Evolutionary conservation across 2,888 invertebrate genomes (phyloP).

Genomic region (Dynastes grantii): DNA sequence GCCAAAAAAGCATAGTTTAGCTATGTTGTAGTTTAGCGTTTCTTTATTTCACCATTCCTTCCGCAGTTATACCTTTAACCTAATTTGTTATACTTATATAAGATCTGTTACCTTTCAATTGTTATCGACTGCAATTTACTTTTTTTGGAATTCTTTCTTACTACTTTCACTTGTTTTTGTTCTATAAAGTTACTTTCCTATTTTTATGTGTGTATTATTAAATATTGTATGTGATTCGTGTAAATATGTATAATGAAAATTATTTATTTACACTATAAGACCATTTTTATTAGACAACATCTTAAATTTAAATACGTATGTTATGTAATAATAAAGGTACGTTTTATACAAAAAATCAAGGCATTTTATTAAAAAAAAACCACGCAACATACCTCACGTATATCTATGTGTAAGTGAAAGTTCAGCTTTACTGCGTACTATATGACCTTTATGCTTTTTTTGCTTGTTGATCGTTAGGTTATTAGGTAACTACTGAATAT

Average conservation of each 20-base stretch:
- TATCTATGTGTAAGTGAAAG: constrained; percentile 48
- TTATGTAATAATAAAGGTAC: constrained; percentile 50
- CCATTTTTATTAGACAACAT: constrained; percentile 39
- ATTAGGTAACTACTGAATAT: constrained; percentile 39
- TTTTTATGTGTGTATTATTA: constrained; percentile 32
- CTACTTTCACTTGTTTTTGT: constrained; percentile 5
- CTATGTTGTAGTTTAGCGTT: constrained; percentile 54
- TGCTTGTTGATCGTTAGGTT: constrained; percentile 18
- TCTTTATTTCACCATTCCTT: constrained; percentile 15
- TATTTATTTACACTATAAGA: constrained; percentile 50
- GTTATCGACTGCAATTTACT: constrained; percentile 11
- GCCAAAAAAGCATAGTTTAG: constrained; percentile 59
- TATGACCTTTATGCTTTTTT: constrained; percentile 48
- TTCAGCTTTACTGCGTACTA: constrained; percentile 10
- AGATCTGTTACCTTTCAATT: constrained; percentile 31
- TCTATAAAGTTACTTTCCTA: background rate
- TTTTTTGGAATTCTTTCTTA: constrained; percentile 6
- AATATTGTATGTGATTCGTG: constrained; percentile 49
- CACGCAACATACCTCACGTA: constrained; percentile 26
- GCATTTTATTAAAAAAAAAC: constrained; percentile 43
- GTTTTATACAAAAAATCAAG: constrained; percentile 48
- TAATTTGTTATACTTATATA: constrained; percentile 9
- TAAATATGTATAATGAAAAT: constrained; percentile 40
- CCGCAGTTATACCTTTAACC: constrained; percentile 10
- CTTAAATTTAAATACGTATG: constrained; percentile 44